These are phyloP conservation scores for Scalopus aquaticus DNA, from an alignment of 2,113 vertebrate genomes.

Conservation along the genomic window DNA sequence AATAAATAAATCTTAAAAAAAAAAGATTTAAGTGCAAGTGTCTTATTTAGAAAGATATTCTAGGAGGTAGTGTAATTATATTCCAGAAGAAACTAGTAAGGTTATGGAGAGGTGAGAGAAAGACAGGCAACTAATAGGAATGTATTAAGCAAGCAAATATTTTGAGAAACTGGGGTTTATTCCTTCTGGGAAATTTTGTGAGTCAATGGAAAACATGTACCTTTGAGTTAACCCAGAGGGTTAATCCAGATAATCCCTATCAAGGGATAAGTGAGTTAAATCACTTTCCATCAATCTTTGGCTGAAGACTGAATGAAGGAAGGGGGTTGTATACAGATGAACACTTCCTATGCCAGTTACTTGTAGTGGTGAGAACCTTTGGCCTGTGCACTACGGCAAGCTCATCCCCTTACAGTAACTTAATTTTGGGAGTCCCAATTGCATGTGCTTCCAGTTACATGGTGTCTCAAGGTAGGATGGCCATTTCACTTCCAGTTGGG, in stretches of 20 bases:
- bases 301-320: background rate
- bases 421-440: rapidly evolving
- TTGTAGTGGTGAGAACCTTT: background rate
- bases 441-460: background rate
- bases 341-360: background rate
- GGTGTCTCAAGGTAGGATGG: background rate
- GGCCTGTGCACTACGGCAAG: background rate
- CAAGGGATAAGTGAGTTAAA: background rate
- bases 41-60: background rate
- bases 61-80: too few species aligned
- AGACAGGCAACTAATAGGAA: background rate
- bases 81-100: background rate
- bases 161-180: background rate
- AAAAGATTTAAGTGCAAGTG: too few species aligned
- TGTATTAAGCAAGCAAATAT: background rate
- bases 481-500: background rate
- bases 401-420: background rate
- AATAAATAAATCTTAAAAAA: too few species aligned
- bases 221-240: background rate
- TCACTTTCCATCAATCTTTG: background rate
- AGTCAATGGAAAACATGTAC: background rate
- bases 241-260: too few species aligned
- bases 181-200: background rate
- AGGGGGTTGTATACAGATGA: background rate
- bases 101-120: background rate